Conservation (phyloP, 2,113 vertebrate genomes). For the Cyphomyrus discorhynchus region DNA sequence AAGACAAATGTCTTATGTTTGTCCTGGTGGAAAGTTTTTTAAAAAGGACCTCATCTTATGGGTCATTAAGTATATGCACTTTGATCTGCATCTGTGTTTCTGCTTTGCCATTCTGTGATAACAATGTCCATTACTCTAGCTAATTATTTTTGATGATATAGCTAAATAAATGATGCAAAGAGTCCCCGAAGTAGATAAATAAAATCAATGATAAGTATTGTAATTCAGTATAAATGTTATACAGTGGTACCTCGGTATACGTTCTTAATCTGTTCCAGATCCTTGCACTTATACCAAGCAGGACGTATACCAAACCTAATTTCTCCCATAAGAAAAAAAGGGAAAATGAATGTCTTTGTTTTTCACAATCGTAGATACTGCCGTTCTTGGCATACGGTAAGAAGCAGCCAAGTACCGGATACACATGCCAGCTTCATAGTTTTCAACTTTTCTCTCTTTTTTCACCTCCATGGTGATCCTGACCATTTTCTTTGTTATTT, state of each 20-base stretch:
- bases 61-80: neutral
- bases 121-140: neutral
- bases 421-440: too few relatives aligned
- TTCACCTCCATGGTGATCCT: too few relatives aligned
- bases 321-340: too few relatives aligned
- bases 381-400: too few relatives aligned
- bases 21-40: neutral
- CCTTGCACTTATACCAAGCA: too few relatives aligned
- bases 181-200: neutral
- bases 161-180: neutral
- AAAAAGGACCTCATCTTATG: neutral
- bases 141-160: neutral
- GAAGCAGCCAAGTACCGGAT: too few relatives aligned
- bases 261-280: too few relatives aligned
- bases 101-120: neutral
- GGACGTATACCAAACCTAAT: too few relatives aligned
- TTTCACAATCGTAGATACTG: too few relatives aligned
- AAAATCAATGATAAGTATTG: neutral
- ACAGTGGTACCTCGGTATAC: neutral
- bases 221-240: neutral
- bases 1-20: neutral
- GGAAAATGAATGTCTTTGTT: too few relatives aligned
- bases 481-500: too few relatives aligned
- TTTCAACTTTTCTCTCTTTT: too few relatives aligned
- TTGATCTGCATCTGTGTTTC: neutral